Conservation (phyloP, 2,888 invertebrate genomes). For the Eristalis arbustorum region DNA sequence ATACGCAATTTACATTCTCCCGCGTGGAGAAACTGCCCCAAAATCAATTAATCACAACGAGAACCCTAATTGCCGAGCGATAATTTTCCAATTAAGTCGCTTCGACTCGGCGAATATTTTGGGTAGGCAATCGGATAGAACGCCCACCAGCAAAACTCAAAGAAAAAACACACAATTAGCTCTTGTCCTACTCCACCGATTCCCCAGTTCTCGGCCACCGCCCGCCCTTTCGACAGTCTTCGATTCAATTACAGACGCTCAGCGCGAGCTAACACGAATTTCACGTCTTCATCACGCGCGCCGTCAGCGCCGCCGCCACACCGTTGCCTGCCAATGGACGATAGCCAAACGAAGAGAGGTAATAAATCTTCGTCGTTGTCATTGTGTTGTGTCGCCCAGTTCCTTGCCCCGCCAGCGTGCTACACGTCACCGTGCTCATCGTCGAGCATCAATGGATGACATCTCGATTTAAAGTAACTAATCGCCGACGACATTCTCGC, state of each 20-base stretch:
- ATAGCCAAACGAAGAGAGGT: slow-evolving; percentile 46
- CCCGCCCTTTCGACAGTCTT: neutral
- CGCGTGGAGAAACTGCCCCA: neutral
- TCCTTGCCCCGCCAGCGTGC: neutral
- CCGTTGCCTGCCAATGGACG: slow-evolving; percentile 34
- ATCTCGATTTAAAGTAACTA: slow-evolving; percentile 49
- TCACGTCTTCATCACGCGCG: slow-evolving; percentile 44
- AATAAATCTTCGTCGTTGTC: slow-evolving; percentile 51
- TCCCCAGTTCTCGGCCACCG: neutral
- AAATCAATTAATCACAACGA: slow-evolving; percentile 28
- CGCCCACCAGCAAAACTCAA: neutral
- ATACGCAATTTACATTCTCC: neutral
- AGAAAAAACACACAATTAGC: slow-evolving; percentile 32
- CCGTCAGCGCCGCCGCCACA: neutral
- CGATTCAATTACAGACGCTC: slow-evolving; percentile 34
- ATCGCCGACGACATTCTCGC: slow-evolving; percentile 42
- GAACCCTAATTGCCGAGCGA: slow-evolving; percentile 13
- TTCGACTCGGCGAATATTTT: slow-evolving; percentile 13
- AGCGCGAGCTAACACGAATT: slow-evolving; percentile 8
- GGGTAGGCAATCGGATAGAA: neutral
- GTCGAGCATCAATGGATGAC: slow-evolving; percentile 24
- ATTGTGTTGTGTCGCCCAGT: slow-evolving; percentile 4
- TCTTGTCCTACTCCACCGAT: slow-evolving; percentile 12
- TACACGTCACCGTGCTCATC: slow-evolving; percentile 11
- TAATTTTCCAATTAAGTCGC: slow-evolving; percentile 19